phyloP scores from a whole-genome alignment of 2,797 vertebrate genomes.

The Sebastes steindachneri region DNA sequence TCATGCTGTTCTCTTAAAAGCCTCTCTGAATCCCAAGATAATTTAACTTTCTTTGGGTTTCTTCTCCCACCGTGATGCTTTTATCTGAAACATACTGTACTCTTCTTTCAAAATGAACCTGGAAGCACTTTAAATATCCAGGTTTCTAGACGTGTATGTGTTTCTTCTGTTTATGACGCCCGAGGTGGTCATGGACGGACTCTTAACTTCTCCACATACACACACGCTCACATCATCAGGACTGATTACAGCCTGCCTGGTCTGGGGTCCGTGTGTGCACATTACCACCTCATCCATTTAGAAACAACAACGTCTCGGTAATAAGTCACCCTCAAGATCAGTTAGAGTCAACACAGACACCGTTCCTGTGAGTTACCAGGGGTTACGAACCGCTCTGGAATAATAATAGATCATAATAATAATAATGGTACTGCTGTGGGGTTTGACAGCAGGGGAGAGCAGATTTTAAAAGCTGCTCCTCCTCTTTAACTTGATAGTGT shows the following conservation, averaged over 20 bases:
- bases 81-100: slow-evolving; percentile 52
- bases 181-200: not conserved
- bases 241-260: not conserved
- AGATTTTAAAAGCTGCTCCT: slow-evolving; percentile 53
- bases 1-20: slow-evolving; percentile 26
- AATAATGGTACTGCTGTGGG: slow-evolving; percentile 49
- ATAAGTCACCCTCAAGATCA: not conserved
- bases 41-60: slow-evolving; percentile 50
- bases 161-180: not conserved
- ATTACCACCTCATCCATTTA: not conserved
- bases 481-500: slow-evolving; percentile 49
- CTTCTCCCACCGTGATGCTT: slow-evolving; percentile 27
- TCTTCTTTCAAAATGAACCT: not conserved
- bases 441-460: slow-evolving; percentile 57
- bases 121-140: not conserved
- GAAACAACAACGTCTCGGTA: not conserved
- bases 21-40: slow-evolving; percentile 39
- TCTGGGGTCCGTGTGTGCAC: not conserved
- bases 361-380: slow-evolving; percentile 18
- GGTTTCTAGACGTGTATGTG: not conserved
- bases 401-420: slow-evolving; percentile 52
- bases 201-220: not conserved
- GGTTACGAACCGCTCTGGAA: slow-evolving; percentile 35
- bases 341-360: slow-evolving; percentile 14
- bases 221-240: not conserved